Evolutionary conservation across 1,140 invertebrate genomes (phyloP).

Genomic region (Coenobita brevimanus): DNA sequence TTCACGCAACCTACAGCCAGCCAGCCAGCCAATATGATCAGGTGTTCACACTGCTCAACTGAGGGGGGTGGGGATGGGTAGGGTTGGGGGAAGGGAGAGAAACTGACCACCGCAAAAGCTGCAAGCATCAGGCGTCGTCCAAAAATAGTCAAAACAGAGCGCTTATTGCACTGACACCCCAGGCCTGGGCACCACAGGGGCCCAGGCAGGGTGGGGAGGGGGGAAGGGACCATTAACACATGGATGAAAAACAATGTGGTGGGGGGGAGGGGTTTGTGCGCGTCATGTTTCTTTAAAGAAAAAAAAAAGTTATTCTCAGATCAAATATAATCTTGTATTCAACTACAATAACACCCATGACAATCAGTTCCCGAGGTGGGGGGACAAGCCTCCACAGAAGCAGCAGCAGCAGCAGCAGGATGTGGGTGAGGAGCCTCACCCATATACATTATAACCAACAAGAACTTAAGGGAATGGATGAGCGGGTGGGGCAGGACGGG

Average conservation of each 20-base stretch:
- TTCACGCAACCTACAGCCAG: not conserved
- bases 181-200: too few species aligned
- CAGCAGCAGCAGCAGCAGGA: not conserved
- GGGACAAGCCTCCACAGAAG: slow-evolving; percentile 11
- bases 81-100: not conserved
- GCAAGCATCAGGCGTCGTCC: not conserved
- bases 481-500: slow-evolving; percentile 7
- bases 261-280: slow-evolving; percentile 27
- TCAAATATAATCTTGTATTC: slow-evolving; percentile 57
- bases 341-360: slow-evolving; percentile 29
- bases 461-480: not conserved
- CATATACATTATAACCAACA: slow-evolving; percentile 17
- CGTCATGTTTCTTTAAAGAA: slow-evolving; percentile 30
- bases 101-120: slow-evolving; percentile 6
- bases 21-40: not conserved
- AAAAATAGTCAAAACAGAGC: slow-evolving; percentile 10
- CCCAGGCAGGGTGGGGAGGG: not conserved
- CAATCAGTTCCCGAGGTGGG: not conserved
- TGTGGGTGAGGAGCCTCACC: not conserved
- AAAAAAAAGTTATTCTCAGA: slow-evolving; percentile 36
- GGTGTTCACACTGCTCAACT: slow-evolving; percentile 13
- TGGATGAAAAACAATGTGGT: not conserved
- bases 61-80: not conserved
- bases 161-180: slow-evolving; percentile 43
- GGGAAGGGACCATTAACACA: not conserved